Percentiles rank a stretch among this genome's conserved stretches.
These are phyloP conservation scores for Adelges cooleyi DNA, from an alignment of 1,140 invertebrate species.

Conservation along the genomic window DNA sequence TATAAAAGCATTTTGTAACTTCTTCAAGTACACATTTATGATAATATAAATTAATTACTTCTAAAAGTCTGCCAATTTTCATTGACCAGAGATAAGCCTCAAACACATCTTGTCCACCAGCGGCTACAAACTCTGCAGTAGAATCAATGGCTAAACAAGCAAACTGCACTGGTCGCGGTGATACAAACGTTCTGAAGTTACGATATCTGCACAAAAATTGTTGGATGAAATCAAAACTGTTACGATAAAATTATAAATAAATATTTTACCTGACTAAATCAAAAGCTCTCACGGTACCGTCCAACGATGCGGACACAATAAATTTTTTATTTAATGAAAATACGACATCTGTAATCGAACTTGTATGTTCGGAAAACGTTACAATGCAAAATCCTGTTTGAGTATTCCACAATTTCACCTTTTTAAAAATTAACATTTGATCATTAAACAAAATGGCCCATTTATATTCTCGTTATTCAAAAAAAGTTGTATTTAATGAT, in stretches of 20 bases:
- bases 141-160: constrained; percentile 78
- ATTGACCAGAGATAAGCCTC: constrained; percentile 94
- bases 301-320: constrained; percentile 77
- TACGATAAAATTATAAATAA: too few species aligned
- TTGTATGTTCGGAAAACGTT: constrained; percentile 84
- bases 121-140: constrained; percentile 82
- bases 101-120: constrained; percentile 85
- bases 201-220: too few species aligned
- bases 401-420: constrained; percentile 90
- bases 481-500: too few species aligned
- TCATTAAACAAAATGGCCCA: too few species aligned
- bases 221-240: too few species aligned
- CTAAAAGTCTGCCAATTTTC: constrained; percentile 76
- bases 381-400: constrained; percentile 84
- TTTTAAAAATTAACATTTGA: too few species aligned
- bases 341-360: constrained; percentile 61
- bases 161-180: constrained; percentile 82
- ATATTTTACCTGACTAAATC: constrained; percentile 62
- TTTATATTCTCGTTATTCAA: too few species aligned
- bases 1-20: constrained; percentile 39
- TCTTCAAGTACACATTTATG: constrained; percentile 21
- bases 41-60: constrained; percentile 45
- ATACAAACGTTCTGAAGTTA: constrained; percentile 91
- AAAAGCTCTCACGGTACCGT: constrained; percentile 91
- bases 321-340: constrained; percentile 89